Base-by-base conservation (phyloP, 2,888 invertebrate species). In the Zhuqinia jingwanae region DNA sequence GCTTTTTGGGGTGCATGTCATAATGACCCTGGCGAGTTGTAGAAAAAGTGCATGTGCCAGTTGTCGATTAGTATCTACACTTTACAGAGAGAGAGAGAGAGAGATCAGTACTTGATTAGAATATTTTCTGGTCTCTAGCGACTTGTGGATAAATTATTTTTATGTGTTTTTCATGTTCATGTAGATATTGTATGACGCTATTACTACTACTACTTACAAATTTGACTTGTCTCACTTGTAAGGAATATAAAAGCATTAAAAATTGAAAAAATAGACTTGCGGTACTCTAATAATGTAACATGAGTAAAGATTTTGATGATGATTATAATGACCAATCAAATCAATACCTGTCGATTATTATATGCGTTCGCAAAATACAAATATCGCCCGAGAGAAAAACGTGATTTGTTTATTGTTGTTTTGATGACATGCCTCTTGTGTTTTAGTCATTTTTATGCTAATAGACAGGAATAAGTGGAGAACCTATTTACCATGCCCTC, bases 21-120 rank as follows among this genome's bases (percentile, higher is more conserved):
- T 70, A 68, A 76, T 68, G 68, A 84, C 50, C 56, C 56, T 56
- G 76, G 56, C 30, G 30, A 70, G 47, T 47, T 10, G 70, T 47
- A 15, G 30, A 36, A 22, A 63, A 17, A 15, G 36, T 77, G 53
- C 84, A 63, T 84, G 84, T 45, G 77, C 84, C 65, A 83, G 84
- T 77, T 84, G 84, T 76, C 84, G 84, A 76, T 84, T 83, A 76
- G 65, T 77, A 68, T 84, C 84, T 65, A 36, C 36, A 36, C 36
- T 36, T 36, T 36, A 36, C 36, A 36, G 36, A 36, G 5, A 6
- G 3, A 8, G 8, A 6, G 3, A 36, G 36, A 36, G n/a, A n/a
- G n/a, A 36, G 5, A 36, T 3, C 8, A 36, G 5, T 36, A 77
- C 84, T 65, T 68, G 84, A 77, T 68, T 68, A 77, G 84, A 77